Base-by-base conservation (phyloP, 2,113 vertebrate genomes). In the Ceyx cyanopectus region DNA sequence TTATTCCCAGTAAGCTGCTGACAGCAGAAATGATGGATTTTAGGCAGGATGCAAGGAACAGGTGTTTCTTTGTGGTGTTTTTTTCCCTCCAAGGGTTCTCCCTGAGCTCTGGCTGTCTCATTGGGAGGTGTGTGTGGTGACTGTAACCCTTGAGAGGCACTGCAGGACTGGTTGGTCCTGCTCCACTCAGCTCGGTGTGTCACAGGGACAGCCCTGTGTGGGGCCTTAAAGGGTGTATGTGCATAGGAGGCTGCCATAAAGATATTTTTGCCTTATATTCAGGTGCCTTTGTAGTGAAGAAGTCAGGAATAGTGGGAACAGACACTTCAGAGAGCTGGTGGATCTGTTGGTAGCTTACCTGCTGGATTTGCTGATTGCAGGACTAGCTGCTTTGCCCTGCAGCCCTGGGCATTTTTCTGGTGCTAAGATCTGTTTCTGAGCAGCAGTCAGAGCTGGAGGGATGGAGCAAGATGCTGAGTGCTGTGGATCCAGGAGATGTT, bases 131-230 rank as follows among this genome's bases (percentile, higher is more conserved):
- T 66, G 85, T 69, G 46, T 14, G 61, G 37, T 74, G 80, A 19
- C 56, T 65, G 1, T 10, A 11, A 21, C 12, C 66, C 68, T 51
- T 13, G 57, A 12, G 2, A 48, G 83, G 69, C 7, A 14, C 2
- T 72, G 91, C 62, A 32, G 77, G 84, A 85, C 95, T 91, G 85
- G 80, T 92, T 88, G 34, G 80, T 77, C 90, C 54, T 74, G 90
- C 70, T 92, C 66, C 1, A 1, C 62, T 17, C n/a, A 50, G 26
- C 3, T 65, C 12, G 32, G 12, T 43, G 2, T 79, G 83, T 68
- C 84, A 37, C 37, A 37, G 37, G 37, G 37, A 37, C 37, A 37
- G 37, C 37, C 37, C 37, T 10, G 37, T 37, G 37, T 37, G 37
- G 37, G 37, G 37, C 37, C 37, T 37, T 41, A 30, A 6, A 66